These are phyloP conservation scores for Sesamia nonagrioides DNA, from an alignment of 1,140 invertebrate genomes.

Conservation along the genomic window DNA sequence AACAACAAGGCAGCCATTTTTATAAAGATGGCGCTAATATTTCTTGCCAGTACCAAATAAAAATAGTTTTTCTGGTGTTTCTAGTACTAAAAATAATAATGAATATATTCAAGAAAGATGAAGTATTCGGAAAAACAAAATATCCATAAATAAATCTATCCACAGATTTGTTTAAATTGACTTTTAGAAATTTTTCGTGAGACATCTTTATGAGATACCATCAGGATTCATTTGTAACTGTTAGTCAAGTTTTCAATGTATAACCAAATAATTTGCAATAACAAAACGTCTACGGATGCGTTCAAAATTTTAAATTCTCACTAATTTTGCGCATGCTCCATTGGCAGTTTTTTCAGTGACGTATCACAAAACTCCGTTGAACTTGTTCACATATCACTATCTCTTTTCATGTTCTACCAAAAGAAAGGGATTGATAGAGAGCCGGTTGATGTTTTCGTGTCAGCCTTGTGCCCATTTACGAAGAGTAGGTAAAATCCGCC, in stretches of 20 bases:
- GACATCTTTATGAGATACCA: too few species aligned
- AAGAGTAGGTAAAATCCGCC: slow-evolving; percentile 87
- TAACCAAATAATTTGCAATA: slow-evolving; percentile 19
- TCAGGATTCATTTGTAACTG: neutral
- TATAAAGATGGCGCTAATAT: slow-evolving; percentile 75
- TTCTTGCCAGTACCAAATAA: slow-evolving; percentile 54
- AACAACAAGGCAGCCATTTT: slow-evolving; percentile 85
- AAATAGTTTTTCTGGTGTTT: neutral
- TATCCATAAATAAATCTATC: too few species aligned
- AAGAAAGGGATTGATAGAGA: slow-evolving; percentile 84
- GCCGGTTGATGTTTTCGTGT: slow-evolving; percentile 87
- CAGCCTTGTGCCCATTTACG: slow-evolving; percentile 88
- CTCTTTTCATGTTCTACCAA: slow-evolving; percentile 77
- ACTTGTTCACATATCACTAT: slow-evolving; percentile 79
- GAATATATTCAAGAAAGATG: neutral
- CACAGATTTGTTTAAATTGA: too few species aligned
- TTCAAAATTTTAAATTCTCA: slow-evolving; percentile 63
- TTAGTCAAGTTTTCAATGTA: neutral
- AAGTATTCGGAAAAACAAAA: neutral
- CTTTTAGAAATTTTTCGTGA: too few species aligned
- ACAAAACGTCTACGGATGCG: slow-evolving; percentile 62
- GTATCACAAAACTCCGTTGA: slow-evolving; percentile 81
- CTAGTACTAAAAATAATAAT: neutral
- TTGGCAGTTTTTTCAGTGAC: slow-evolving; percentile 84
- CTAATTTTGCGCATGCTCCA: slow-evolving; percentile 82